Base-by-base conservation (phyloP, 2,888 invertebrate genomes). In the Axea sp. region DNA sequence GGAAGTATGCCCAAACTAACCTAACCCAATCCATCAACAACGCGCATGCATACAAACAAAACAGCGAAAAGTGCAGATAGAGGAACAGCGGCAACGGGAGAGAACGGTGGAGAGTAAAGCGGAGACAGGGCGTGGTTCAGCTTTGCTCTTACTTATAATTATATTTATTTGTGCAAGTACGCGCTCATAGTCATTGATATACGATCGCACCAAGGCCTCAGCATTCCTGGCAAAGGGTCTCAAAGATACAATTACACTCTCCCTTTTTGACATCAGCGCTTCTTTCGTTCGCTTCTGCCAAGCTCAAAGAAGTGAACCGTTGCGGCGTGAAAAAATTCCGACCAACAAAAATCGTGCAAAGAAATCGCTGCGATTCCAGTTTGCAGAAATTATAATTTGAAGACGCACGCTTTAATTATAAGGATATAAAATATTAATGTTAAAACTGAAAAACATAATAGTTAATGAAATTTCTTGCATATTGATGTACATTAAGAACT, bases 51-150 rank as follows among this genome's bases (percentile, higher is more conserved):
- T 37, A 24, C 53, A 47, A 53, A 69, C 39, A 26, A 68, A 53
- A 53, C 77, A 55, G 68, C 39, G 59, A 15, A 31, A 28, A 55
- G 49, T 39, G 71, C 35, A 43, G 57, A 64, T 43, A 43, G 57
- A 67, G 49, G 22, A 64, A 60, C 60, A 60, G 75, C 45, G 55
- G 37, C 62, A 26, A 71, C 62, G 57, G 64, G 68, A 69, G 69
- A 71, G 78, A 79, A 76, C 80, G 80, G 81, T 76, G 81, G 83
- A 82, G 81, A 82, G 81, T 73, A 80, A 78, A 82, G 76, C 80
- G 82, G 84, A 83, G 84, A 86, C 86, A 85, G 87, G 87, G 87
- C 86, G 87, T 87, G 87, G 87, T 84, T 84, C 86, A 85, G 83
- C 84, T 84, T 86, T 84, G 85, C 84, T 83, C 83, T 81, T 82